Evolutionary conservation across 2,797 vertebrate species (phyloP), one percentile per base, ranked within the genome.

Genomic region (Sparus aurata): DNA sequence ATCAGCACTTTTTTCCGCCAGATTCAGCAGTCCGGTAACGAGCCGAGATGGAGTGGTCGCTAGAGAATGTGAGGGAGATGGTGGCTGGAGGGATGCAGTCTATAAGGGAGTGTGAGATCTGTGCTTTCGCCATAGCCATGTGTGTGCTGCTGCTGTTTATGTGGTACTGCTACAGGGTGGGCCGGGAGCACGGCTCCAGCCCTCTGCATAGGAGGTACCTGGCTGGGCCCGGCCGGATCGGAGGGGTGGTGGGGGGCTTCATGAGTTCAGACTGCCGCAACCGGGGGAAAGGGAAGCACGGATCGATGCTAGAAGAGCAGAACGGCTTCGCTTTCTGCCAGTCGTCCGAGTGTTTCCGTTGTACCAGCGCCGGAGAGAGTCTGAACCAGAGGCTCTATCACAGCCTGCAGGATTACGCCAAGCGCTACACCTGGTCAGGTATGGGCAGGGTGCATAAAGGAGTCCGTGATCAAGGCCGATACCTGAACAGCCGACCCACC

Each of bases 371-470:
- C 2, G 95, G 95, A 0, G 97, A 97, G 16, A 97, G 97, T 17
- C 96, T 98, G 84, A 98, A 99, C 95, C 98, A 98, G 95, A 96
- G 96, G 79, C 97, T 99, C 27, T 99, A 99, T 90, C 97, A 97
- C 95, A 98, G 97, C 91, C 94, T 99, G 87, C 98, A 99, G 95
- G 98, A 99, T 60, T 99, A 99, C 0, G 98, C 98, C 94, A 99
- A 99, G 91, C 97, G 98, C 79, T 99, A 99, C 94, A 99, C 98
- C 65, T 99, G 98, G 98, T 97, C 98, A 0, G 98, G 98, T 81
- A 99, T 99, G 98, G 98, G 98, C 82, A 95, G 98, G 65, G 97
- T 99, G 90, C 97, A 99, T 89, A 99, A 99, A 89, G 98, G 97
- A 45, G 96, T 99, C 74, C 97, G 98, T 0, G 98, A 98, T 82